Evolutionary conservation across 2,113 vertebrate species (phyloP).

Genomic region (Lophotis ruficrista): DNA sequence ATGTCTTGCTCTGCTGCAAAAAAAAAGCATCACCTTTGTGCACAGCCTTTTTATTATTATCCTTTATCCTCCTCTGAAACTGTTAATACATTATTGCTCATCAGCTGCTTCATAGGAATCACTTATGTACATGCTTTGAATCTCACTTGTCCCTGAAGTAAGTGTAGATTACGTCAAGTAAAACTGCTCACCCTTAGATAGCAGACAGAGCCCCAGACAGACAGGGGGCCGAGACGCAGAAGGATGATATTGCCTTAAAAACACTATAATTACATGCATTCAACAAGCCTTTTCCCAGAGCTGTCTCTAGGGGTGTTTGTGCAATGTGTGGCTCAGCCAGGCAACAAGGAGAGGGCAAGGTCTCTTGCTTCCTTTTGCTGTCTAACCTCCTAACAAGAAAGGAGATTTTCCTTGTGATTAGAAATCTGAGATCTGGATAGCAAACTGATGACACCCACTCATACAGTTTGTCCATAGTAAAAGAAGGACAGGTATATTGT

Average conservation of each 20-base stretch:
- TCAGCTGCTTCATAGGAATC: not conserved
- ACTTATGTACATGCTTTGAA: not conserved
- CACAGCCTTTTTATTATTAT: not conserved
- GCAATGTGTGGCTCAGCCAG: not conserved
- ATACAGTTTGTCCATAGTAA: not conserved
- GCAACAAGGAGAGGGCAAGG: not conserved
- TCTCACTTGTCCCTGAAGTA: not conserved
- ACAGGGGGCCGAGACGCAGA: not conserved
- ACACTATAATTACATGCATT: not conserved
- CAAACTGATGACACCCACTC: not conserved
- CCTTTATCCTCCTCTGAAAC: not conserved
- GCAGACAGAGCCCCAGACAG: constrained; percentile 19
- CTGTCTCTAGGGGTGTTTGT: not conserved
- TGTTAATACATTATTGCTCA: not conserved
- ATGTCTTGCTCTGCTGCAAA: not conserved
- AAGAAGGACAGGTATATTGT: not conserved
- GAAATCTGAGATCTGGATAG: not conserved
- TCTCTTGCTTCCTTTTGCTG: not conserved
- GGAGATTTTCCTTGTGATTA: not conserved
- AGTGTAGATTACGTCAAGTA: not conserved
- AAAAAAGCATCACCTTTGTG: not conserved
- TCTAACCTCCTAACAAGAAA: not conserved
- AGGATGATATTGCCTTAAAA: not conserved
- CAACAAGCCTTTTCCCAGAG: constrained; percentile 14
- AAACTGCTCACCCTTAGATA: not conserved